Evolutionary conservation across 1,140 invertebrate genomes (phyloP), one percentile per base, ranked within the genome.

Genomic region (Idris sp.): DNA sequence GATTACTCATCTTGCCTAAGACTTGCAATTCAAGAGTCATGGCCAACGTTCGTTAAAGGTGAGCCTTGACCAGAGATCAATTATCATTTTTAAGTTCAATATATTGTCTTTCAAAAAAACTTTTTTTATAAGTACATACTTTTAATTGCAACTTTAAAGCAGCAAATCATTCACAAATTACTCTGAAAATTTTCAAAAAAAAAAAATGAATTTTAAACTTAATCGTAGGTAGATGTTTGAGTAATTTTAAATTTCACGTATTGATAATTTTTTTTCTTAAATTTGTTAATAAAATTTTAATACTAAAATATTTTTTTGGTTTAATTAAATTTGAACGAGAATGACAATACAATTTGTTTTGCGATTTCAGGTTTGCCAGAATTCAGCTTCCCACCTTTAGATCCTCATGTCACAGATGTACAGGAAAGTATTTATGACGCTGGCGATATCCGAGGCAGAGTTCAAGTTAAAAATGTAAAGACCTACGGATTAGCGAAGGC

Each of bases 371-470:
- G 90, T 9, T 79, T 90, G 1, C 83, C 87, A 2, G 88, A 89
- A 10, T 30, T 90, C 0, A 84, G 80, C 1, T 51, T 90, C 0
- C 88, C 88, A 1, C 1, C 79, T 0, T 62, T 91, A 6, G 89
- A 91, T 71, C 90, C 90, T 0, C 89, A 84, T 35, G 54, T 81
- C 3, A n/a, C n/a, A n/a, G n/a, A n/a, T n/a, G n/a, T n/a, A n/a
- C n/a, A n/a, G n/a, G 79, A 80, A n/a, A 72, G 81, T 1, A 79
- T 87, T 44, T 90, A 88, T 58, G 81, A 87, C 11, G 83, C 80
- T 33, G 89, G 89, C 48, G 86, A 89, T 46, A 79, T 90, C 26
- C 56, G 64, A 14, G 89, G 85, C 0, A 88, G 86, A 72, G 76
- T 89, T 44, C 48, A 78, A 6, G 69, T 86, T 8, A 88, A 77